phyloP scores from a whole-genome alignment of 64 coral and sea anemone species.

The Anthopleura sola region DNA sequence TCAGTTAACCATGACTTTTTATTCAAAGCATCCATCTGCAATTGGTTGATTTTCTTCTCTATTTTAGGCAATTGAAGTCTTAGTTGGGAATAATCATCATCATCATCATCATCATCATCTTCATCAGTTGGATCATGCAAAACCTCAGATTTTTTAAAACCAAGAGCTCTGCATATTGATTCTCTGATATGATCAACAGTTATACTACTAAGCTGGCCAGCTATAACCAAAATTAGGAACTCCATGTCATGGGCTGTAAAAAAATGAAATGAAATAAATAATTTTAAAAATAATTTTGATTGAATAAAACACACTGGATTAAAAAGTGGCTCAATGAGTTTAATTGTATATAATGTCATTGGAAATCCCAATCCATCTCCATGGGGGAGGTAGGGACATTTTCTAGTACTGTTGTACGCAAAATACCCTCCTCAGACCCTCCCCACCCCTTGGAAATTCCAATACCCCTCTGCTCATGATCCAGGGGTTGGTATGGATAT shows the following conservation, averaged over 20 bases:
- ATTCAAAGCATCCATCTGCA: not conserved
- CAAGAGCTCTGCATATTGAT: not conserved
- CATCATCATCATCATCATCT: not conserved
- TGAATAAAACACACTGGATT: no score
- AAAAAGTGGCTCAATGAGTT: no score
- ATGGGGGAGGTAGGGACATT: no score
- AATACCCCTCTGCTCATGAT: no score
- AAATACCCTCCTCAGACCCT: no score
- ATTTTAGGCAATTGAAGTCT: not conserved
- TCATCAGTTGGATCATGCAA: not conserved
- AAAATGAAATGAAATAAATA: no score
- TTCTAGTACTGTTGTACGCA: no score
- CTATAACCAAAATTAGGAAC: not conserved
- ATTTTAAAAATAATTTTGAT: not conserved
- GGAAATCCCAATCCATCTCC: no score
- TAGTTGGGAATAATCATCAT: not conserved
- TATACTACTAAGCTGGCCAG: not conserved
- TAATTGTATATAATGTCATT: no score
- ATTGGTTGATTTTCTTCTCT: not conserved
- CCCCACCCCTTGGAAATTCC: no score
- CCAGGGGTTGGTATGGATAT: no score
- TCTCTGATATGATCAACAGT: not conserved
- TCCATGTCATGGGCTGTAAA: not conserved
- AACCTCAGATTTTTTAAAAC: not conserved
- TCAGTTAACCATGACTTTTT: not conserved